phyloP scores from a whole-genome alignment of 1,140 invertebrate species.

The Oreohelix idahoensis region DNA sequence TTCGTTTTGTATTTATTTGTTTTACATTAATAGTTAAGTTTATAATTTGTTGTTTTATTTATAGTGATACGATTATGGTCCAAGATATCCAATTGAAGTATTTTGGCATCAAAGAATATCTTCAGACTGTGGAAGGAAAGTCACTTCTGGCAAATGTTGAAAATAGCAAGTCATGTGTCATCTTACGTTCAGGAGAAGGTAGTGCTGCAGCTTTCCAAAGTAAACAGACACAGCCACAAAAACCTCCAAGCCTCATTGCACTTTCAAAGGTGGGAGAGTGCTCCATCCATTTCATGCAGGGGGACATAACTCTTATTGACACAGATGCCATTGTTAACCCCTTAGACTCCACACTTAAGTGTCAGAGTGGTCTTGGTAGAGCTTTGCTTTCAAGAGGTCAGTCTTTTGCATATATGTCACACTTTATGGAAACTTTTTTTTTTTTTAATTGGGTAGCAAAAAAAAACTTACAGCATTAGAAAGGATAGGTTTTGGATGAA shows the following conservation, averaged over 20 bases:
- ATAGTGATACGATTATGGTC: neutral
- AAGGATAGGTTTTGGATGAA: too few species aligned
- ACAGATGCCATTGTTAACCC: slow-evolving; percentile 15
- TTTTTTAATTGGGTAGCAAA: too few species aligned
- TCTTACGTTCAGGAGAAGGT: neutral
- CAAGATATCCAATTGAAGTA: neutral
- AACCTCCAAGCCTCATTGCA: neutral
- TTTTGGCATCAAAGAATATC: slow-evolving; percentile 19
- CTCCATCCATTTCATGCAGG: neutral
- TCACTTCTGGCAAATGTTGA: neutral
- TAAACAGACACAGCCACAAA: neutral
- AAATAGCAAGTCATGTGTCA: neutral
- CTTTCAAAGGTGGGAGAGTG: neutral
- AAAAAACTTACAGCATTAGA: too few species aligned
- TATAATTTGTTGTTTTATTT: too few species aligned
- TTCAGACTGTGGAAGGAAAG: neutral
- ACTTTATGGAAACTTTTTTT: too few species aligned
- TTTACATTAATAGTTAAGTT: too few species aligned
- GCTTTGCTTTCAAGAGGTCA: slow-evolving; percentile 1
- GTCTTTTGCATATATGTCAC: too few species aligned
- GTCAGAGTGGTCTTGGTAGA: neutral
- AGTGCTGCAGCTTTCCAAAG: neutral
- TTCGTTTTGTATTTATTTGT: too few species aligned
- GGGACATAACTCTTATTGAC: neutral
- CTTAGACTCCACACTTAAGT: neutral